phyloP scores from a whole-genome alignment of 1,140 invertebrate genomes.

The Eriosoma lanigerum region DNA sequence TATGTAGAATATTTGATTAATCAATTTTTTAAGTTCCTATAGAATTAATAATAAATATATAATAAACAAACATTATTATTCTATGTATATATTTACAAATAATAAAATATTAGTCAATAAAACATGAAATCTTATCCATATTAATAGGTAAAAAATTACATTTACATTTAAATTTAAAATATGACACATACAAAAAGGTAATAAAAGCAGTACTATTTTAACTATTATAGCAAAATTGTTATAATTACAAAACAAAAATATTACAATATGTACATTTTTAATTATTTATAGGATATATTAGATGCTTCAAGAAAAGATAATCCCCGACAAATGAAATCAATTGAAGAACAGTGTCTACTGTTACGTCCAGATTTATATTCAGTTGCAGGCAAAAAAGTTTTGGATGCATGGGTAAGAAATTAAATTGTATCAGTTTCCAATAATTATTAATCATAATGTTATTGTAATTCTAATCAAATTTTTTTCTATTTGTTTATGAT shows the following conservation, averaged over 20 bases:
- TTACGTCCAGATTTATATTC: slow-evolving; percentile 15
- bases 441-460: too few species aligned
- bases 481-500: too few species aligned
- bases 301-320: slow-evolving; percentile 35
- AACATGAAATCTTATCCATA: not conserved
- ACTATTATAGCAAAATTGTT: not conserved
- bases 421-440: not conserved
- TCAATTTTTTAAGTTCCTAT: too few species aligned
- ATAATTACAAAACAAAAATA: not conserved
- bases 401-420: slow-evolving; percentile 16
- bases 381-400: not conserved
- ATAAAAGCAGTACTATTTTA: not conserved
- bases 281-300: slow-evolving; percentile 31
- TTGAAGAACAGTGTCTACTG: not conserved
- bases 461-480: too few species aligned
- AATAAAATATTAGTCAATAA: not conserved
- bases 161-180: not conserved
- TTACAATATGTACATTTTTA: not conserved
- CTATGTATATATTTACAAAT: too few species aligned
- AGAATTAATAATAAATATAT: too few species aligned
- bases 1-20: too few species aligned
- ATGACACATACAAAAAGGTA: not conserved
- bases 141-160: not conserved
- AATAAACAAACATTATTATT: too few species aligned
- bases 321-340: not conserved